A percentile compares a stretch with the other conserved stretches of the same genome.
Evolutionary conservation across 2,797 vertebrate genomes (phyloP).

Genomic region (Leptodon cayanensis): DNA sequence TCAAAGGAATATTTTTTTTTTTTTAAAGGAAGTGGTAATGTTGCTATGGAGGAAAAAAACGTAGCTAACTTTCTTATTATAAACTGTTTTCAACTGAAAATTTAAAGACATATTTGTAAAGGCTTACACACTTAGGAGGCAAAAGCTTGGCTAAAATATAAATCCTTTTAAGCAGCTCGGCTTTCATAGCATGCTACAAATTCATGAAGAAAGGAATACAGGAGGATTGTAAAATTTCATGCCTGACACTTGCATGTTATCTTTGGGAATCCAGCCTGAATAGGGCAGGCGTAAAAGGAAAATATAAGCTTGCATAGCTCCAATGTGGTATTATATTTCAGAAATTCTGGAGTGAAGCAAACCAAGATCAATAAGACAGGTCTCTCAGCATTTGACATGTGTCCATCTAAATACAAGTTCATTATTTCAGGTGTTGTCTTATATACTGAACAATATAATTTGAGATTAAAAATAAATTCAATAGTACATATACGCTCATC

Average conservation of each 20-base stretch:
- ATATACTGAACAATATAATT: slow-evolving; percentile 32
- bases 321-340: neutral
- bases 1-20: neutral
- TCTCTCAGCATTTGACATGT: slow-evolving; percentile 16
- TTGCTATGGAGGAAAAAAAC: neutral
- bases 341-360: slow-evolving; percentile 3
- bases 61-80: neutral
- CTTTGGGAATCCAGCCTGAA: slow-evolving; percentile 48
- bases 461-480: slow-evolving; percentile 61
- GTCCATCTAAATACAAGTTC: slow-evolving; percentile 22
- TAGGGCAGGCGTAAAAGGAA: neutral
- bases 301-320: neutral
- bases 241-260: slow-evolving; percentile 36
- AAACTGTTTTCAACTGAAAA: slow-evolving; percentile 2
- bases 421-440: slow-evolving; percentile 38
- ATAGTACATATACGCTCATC: slow-evolving; percentile 22
- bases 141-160: slow-evolving; percentile 36
- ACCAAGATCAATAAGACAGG: neutral
- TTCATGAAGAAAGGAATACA: slow-evolving; percentile 43
- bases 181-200: slow-evolving; percentile 43
- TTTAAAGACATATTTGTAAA: slow-evolving; percentile 11
- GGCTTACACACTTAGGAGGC: slow-evolving; percentile 1
- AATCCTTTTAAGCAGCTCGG: slow-evolving; percentile 45
- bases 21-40: neutral
- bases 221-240: slow-evolving; percentile 58